Conservation (phyloP, 2,888 invertebrate species). For the Tupiocoris notatus region DNA sequence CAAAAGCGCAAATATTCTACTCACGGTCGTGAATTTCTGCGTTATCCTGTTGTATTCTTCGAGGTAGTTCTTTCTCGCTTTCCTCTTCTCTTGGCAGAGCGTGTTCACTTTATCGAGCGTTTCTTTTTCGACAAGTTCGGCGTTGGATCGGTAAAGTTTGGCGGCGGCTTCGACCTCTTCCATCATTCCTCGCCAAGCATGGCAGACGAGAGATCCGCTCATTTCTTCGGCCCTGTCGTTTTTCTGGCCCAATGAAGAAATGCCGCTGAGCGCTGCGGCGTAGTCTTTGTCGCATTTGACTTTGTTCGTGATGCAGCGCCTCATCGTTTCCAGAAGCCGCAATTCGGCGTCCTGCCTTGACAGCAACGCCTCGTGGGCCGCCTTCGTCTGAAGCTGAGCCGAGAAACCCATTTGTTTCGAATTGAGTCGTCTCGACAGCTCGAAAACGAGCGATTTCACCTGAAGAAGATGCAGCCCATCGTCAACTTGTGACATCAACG, state of each 20-base stretch:
- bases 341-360: constrained; percentile 90
- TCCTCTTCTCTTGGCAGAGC: constrained; percentile 82
- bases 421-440: constrained; percentile 26
- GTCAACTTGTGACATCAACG: constrained; percentile 39
- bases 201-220: constrained; percentile 61
- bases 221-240: constrained; percentile 74
- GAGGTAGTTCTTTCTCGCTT: constrained; percentile 80
- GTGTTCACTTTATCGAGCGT: constrained; percentile 77
- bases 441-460: constrained; percentile 35
- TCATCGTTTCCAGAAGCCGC: constrained; percentile 87
- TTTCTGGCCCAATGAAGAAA: constrained; percentile 79
- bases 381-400: constrained; percentile 56
- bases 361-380: constrained; percentile 87
- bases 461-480: constrained; percentile 36
- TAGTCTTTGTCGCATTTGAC: constrained; percentile 92
- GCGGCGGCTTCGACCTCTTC: constrained; percentile 86
- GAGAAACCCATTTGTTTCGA: constrained; percentile 47
- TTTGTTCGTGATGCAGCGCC: constrained; percentile 79
- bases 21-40: constrained; percentile 75
- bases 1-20: too few species aligned
- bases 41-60: constrained; percentile 85
- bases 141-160: constrained; percentile 76
- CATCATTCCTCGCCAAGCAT: constrained; percentile 80
- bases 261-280: constrained; percentile 76
- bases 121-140: constrained; percentile 78